A percentile compares a stretch with the other conserved stretches of the same genome.
phyloP scores from a whole-genome alignment of 2,797 vertebrate species.

The Clarias pachynema region DNA sequence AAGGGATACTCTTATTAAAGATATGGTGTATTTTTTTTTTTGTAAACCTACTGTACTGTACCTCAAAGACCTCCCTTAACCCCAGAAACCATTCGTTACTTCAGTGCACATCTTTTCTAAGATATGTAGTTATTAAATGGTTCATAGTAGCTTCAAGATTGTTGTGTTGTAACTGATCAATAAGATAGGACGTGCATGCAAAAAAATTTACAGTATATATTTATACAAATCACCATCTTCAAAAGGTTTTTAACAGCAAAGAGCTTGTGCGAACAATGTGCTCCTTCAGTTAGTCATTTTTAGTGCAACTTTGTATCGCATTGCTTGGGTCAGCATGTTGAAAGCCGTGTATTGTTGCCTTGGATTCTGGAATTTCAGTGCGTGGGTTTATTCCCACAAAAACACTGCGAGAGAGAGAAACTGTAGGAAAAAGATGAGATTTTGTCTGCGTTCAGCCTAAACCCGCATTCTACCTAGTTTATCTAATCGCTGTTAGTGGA shows the following conservation, averaged over 20 bases:
- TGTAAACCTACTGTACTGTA: neutral
- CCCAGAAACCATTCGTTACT: neutral
- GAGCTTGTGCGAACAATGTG: neutral
- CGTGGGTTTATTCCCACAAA: conserved; percentile 25
- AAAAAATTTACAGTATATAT: neutral
- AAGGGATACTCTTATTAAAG: neutral
- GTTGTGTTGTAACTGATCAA: neutral
- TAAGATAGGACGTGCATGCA: neutral
- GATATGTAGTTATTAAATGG: neutral
- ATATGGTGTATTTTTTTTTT: too few species aligned
- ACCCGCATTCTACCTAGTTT: neutral
- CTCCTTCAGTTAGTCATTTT: neutral
- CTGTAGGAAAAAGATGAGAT: neutral
- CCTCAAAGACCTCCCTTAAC: too few species aligned
- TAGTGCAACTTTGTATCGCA: neutral
- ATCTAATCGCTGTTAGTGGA: neutral
- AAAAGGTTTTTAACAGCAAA: neutral
- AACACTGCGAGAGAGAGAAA: neutral
- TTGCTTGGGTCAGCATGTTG: conserved; percentile 5
- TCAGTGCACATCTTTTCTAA: neutral
- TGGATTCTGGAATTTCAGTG: conserved; percentile 13
- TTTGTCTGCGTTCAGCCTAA: neutral
- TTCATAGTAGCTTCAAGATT: neutral
- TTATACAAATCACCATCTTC: neutral
- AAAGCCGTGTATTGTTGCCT: conserved; percentile 35